Conservation (phyloP, 2,888 invertebrate species). For the Tenthredo scrophulariae region DNA sequence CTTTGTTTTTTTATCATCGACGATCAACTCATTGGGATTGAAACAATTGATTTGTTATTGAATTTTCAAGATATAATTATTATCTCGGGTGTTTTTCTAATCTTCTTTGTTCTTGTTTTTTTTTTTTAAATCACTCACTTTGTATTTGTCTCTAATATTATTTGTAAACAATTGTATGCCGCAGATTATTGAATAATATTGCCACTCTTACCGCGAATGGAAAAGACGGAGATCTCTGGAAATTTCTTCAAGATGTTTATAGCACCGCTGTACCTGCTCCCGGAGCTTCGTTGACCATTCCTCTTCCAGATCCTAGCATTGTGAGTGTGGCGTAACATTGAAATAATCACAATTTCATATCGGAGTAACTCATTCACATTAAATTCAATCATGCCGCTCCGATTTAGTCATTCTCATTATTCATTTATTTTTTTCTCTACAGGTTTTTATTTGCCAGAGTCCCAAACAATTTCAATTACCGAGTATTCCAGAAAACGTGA, state of each 20-base stretch:
- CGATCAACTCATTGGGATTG: background rate
- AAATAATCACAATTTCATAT: background rate
- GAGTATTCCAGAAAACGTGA: conserved; percentile 97
- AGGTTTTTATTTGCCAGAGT: conserved; percentile 89
- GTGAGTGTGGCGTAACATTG: conserved; percentile 77
- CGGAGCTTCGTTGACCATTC: conserved; percentile 83
- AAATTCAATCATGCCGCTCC: no score
- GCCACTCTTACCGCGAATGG: conserved; percentile 86
- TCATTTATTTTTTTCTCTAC: conserved; percentile 74
- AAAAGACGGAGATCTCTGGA: conserved; percentile 80
- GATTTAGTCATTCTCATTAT: background rate
- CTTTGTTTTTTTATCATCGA: background rate
- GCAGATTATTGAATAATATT: conserved; percentile 89
- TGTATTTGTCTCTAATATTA: background rate
- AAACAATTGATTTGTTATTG: background rate
- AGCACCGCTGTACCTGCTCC: conserved; percentile 85
- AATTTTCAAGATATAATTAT: conserved; percentile 4
- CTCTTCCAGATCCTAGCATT: conserved; percentile 79
- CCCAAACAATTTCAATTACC: conserved; percentile 92
- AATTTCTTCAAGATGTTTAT: conserved; percentile 85
- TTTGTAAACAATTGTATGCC: background rate
- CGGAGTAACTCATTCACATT: background rate
- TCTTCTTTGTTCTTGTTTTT: no score
- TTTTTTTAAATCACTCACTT: conserved; percentile 15
- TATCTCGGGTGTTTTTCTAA: background rate